These are phyloP conservation scores for Ispidina picta DNA, from an alignment of 2,797 vertebrate genomes.

Conservation along the genomic window DNA sequence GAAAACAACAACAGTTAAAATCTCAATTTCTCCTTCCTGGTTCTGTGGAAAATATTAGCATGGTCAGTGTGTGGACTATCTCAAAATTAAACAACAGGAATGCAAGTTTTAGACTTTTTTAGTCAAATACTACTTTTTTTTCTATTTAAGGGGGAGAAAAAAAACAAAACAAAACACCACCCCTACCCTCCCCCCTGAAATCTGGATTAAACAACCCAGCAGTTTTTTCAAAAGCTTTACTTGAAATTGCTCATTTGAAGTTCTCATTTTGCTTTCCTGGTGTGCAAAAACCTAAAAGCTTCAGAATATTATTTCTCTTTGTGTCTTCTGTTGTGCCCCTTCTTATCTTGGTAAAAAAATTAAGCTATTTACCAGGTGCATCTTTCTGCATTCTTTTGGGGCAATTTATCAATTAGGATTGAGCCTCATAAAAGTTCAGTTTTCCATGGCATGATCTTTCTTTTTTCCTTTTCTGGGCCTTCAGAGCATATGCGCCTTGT, in stretches of 20 bases:
- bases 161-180: no score
- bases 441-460: neutral
- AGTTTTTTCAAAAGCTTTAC: neutral
- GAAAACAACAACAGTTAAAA: neutral
- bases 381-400: neutral
- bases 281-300: neutral
- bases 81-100: neutral
- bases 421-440: neutral
- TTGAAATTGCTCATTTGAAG: neutral
- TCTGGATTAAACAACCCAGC: no score
- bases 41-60: neutral
- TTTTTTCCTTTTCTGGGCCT: neutral
- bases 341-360: neutral
- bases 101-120: neutral
- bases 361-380: neutral
- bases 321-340: neutral
- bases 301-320: neutral
- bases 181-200: neutral
- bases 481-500: fast-evolving
- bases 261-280: fast-evolving
- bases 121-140: neutral
- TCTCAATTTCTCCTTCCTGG: neutral
- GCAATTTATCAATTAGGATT: neutral
- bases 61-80: neutral
- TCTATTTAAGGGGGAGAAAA: fast-evolving